Conservation (phyloP, 2,113 vertebrate species). For the Dicentrarchus labrax region DNA sequence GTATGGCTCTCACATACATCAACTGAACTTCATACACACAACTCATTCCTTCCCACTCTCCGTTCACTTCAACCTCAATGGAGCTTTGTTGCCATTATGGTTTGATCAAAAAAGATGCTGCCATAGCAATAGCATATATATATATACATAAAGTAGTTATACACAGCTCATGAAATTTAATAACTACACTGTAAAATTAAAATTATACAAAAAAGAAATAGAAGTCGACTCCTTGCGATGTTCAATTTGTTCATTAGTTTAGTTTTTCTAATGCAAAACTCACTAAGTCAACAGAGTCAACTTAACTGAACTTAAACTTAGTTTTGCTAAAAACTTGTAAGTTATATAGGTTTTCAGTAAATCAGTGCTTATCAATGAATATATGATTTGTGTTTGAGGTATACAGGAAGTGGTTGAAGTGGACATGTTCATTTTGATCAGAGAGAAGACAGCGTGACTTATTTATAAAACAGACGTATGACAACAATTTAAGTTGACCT, state of each 20-base stretch:
- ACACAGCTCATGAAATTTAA: not conserved
- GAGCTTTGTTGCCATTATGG: not conserved
- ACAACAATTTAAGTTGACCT: not conserved
- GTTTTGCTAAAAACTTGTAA: not conserved
- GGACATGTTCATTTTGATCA: not conserved
- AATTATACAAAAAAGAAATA: too few relatives aligned
- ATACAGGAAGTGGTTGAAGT: not conserved
- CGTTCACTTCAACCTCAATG: not conserved
- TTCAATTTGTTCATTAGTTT: not conserved
- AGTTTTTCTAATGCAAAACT: slow-evolving; percentile 1
- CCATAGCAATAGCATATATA: not conserved
- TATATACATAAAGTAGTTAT: not conserved
- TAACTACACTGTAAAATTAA: too few relatives aligned
- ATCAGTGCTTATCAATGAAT: too few relatives aligned
- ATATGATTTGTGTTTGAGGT: not conserved
- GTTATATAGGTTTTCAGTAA: not conserved
- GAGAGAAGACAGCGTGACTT: not conserved
- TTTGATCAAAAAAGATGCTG: not conserved
- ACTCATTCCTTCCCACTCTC: not conserved
- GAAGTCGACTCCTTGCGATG: too few relatives aligned
- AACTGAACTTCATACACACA: not conserved
- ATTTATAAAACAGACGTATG: not conserved
- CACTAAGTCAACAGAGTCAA: not conserved
- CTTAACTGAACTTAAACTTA: not conserved
- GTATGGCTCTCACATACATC: slow-evolving; percentile 5